Percentiles rank a stretch among this genome's conserved stretches.
Conservation (phyloP, 2,888 invertebrate genomes). For the Folsomia candida region DNA sequence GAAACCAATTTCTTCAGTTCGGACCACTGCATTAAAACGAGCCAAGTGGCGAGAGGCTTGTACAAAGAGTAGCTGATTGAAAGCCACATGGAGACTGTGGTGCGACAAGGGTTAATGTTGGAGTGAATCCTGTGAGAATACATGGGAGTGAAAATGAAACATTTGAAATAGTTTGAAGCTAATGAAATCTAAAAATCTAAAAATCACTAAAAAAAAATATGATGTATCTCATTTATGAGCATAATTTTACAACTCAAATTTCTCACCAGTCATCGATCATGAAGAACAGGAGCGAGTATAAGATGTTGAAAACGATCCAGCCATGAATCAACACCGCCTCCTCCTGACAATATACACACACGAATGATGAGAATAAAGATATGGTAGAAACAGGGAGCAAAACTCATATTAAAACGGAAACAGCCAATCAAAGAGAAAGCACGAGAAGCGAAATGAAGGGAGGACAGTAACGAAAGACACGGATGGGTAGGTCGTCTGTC, state of each 20-base stretch:
- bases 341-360: constrained; percentile 26
- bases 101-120: constrained; percentile 26
- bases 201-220: too few relatives aligned
- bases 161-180: too few relatives aligned
- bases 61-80: constrained; percentile 32
- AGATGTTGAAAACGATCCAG: constrained; percentile 41
- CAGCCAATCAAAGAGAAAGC: neutral
- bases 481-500: too few relatives aligned
- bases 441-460: too few relatives aligned
- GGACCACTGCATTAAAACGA: constrained; percentile 31
- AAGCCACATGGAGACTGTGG: constrained; percentile 32
- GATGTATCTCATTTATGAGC: too few relatives aligned
- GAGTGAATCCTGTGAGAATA: too few relatives aligned
- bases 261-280: constrained; percentile 41
- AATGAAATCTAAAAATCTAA: too few relatives aligned
- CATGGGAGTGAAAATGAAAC: too few relatives aligned
- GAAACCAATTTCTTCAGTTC: constrained; percentile 23
- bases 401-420: neutral
- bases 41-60: constrained; percentile 32
- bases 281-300: constrained; percentile 38
- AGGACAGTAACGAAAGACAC: too few relatives aligned
- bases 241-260: too few relatives aligned
- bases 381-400: neutral
- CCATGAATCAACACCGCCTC: constrained; percentile 36
- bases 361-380: too few relatives aligned